Evolutionary conservation across 2,888 invertebrate species (phyloP).

Genomic region (Melanostoma scalare): DNA sequence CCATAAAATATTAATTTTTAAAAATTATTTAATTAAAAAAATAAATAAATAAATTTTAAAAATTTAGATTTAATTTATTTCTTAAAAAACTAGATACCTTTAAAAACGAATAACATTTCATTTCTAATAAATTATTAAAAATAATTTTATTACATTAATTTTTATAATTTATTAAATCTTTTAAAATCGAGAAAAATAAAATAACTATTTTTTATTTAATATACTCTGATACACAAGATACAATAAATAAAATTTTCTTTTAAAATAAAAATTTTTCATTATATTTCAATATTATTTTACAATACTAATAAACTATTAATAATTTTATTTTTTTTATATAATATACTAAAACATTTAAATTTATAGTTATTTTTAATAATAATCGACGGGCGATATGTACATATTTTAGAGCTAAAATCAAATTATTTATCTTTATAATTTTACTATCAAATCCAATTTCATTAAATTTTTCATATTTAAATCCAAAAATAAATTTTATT

Average conservation of each 20-base stretch:
- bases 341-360: slow-evolving; percentile 82
- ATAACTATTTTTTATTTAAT: slow-evolving; percentile 83
- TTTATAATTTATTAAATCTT: slow-evolving; percentile 84
- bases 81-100: slow-evolving; percentile 87
- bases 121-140: slow-evolving; percentile 85
- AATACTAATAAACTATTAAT: slow-evolving; percentile 85
- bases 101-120: slow-evolving; percentile 87
- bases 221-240: slow-evolving; percentile 90
- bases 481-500: slow-evolving; percentile 83
- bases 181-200: slow-evolving; percentile 85
- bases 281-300: slow-evolving; percentile 84
- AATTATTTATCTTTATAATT: slow-evolving; percentile 83
- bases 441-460: slow-evolving; percentile 88
- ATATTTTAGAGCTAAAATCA: slow-evolving; percentile 87
- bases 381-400: slow-evolving; percentile 90
- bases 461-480: slow-evolving; percentile 83
- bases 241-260: slow-evolving; percentile 85
- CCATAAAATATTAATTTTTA: slow-evolving; percentile 83
- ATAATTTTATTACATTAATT: slow-evolving; percentile 85
- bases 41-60: slow-evolving; percentile 76
- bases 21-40: slow-evolving; percentile 79
- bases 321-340: slow-evolving; percentile 83
- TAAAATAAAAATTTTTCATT: slow-evolving; percentile 82
- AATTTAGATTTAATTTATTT: slow-evolving; percentile 84
- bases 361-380: slow-evolving; percentile 82